Conservation (phyloP, 2,888 invertebrate species). For the Acanthoscelides obtectus region DNA sequence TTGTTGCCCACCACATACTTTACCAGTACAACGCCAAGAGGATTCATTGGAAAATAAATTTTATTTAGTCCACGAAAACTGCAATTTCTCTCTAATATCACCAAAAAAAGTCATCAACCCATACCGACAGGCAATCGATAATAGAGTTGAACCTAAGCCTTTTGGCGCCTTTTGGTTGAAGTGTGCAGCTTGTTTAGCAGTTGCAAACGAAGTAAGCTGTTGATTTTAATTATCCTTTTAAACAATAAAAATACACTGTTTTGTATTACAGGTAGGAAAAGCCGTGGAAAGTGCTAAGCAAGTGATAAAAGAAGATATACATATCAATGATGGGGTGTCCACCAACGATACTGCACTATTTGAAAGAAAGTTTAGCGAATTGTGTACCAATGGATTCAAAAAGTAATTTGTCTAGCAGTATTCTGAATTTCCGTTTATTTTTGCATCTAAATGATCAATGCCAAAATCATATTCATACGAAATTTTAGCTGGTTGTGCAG, state of each 20-base stretch:
- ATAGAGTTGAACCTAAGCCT: slow-evolving; percentile 29
- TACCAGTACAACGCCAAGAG: not conserved
- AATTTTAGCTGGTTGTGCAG: no score
- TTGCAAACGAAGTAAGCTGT: slow-evolving; percentile 27
- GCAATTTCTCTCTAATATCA: slow-evolving; percentile 24
- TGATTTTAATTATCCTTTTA: not conserved
- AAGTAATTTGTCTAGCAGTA: slow-evolving; percentile 21
- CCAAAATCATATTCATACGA: no score
- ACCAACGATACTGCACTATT: slow-evolving; percentile 16
- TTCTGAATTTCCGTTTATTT: not conserved
- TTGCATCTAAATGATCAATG: no score
- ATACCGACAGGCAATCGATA: slow-evolving; percentile 26
- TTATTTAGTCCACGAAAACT: not conserved
- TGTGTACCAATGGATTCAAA: slow-evolving; percentile 30
- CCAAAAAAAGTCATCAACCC: slow-evolving; percentile 34
- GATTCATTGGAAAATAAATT: not conserved
- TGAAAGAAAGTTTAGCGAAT: slow-evolving; percentile 16
- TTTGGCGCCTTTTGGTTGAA: slow-evolving; percentile 32
- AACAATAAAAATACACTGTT: not conserved
- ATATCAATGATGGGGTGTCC: slow-evolving; percentile 12
- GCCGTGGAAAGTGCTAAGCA: slow-evolving; percentile 21
- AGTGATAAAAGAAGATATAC: slow-evolving; percentile 17
- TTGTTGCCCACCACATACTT: not conserved
- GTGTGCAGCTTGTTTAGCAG: slow-evolving; percentile 32
- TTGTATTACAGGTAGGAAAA: slow-evolving; percentile 26